Evolutionary conservation across 2,888 invertebrate genomes (phyloP), one percentile per base, ranked within the genome.

Genomic region (Copidosoma aretas): DNA sequence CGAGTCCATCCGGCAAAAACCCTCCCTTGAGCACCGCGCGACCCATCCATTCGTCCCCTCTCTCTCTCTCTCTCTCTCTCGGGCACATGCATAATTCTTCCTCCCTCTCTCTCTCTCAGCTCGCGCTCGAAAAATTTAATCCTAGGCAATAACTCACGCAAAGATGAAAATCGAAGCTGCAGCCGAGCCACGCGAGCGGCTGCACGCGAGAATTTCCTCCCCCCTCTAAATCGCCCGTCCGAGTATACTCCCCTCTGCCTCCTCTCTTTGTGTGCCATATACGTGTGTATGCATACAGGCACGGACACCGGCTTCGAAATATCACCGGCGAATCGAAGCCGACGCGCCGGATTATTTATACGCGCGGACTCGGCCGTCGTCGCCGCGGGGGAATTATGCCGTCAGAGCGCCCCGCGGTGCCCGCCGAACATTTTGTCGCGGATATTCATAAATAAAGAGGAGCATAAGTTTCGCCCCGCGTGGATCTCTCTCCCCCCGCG

Each of bases 301-400:
- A 56, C 43, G 21, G n/a, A n/a, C n/a, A n/a, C n/a, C n/a, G n/a
- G n/a, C 52, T 15, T 14, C 49, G 32, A 51, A 58, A 49, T 64
- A 64, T 64, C 57, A 25, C 25, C 43, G 39, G 39, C 25, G 49
- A 51, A 70, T 66, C 59, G 69, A 67, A 61, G 52, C 19, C 10
- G 51, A 56, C 61, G 60, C 32, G 57, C 52, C 1, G 24, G 39
- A 54, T 70, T 70, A 70, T 66, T 70, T 67, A 70, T 58, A 67
- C 19, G 51, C 10, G 58, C 51, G 25, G n/a, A n/a, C 24, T n/a
- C 49, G 25, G 15, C 56, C 32, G 43, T 32, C 51, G 46, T 60
- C 60, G 46, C 61, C 60, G 51, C 60, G 63, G 56, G 63, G 61
- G 66, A 70, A 70, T 70, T 70, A 70, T 70, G 66, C 65, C 69